Percentiles rank a stretch among this genome's conserved stretches.
phyloP scores from a whole-genome alignment of 2,113 vertebrate species.

The Labeo catla region DNA sequence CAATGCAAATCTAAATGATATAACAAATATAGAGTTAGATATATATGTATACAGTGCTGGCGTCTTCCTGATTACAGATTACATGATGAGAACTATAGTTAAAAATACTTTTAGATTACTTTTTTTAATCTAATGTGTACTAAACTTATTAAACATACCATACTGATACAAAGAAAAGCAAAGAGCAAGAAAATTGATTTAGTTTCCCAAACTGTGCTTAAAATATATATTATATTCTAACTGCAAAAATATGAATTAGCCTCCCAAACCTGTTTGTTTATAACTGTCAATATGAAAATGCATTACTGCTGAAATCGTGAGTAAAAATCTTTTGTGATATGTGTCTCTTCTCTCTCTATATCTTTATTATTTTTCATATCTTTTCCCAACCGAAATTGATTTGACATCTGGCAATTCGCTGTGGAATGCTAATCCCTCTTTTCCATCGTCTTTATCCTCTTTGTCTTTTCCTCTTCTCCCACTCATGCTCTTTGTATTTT shows the following conservation, averaged over 20 bases:
- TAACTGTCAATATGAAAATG: constrained; percentile 26
- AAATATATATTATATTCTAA: too few relatives aligned
- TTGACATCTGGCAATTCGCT: constrained; percentile 2
- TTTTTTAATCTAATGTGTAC: too few relatives aligned
- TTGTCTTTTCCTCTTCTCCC: background rate
- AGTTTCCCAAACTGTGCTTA: too few relatives aligned
- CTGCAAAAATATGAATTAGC: background rate
- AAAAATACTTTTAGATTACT: too few relatives aligned
- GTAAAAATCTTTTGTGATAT: constrained; percentile 8
- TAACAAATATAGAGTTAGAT: background rate
- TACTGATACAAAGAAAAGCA: too few relatives aligned
- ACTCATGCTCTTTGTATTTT: background rate
- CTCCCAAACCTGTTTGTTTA: background rate
- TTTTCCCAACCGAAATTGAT: constrained; percentile 1
- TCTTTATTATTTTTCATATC: constrained; percentile 33
- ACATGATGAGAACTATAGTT: too few relatives aligned
- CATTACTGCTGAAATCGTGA: constrained; percentile 2
- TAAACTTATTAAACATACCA: too few relatives aligned
- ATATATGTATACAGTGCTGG: too few relatives aligned
- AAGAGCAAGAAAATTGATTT: too few relatives aligned
- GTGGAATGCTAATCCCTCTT: background rate
- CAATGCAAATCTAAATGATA: background rate
- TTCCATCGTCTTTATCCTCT: background rate
- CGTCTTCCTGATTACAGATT: too few relatives aligned
- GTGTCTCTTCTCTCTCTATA: background rate